These are phyloP conservation scores for Scaptomyza polygonia DNA, from an alignment of 2,888 invertebrate species.

Conservation along the genomic window DNA sequence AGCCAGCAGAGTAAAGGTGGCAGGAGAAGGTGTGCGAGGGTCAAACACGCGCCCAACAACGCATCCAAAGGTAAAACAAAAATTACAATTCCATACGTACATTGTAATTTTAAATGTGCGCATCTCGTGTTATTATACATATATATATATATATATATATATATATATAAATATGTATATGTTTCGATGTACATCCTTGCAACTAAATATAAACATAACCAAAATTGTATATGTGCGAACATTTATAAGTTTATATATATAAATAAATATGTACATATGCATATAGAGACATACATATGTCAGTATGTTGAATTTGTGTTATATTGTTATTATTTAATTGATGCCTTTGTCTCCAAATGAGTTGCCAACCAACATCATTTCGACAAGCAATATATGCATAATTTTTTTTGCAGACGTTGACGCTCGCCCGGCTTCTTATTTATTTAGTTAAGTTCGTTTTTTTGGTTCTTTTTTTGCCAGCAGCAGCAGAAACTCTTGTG, in stretches of 20 bases:
- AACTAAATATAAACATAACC: conserved; percentile 57
- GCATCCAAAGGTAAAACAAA: conserved; percentile 19
- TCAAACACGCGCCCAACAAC: conserved; percentile 32
- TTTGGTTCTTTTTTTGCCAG: conserved; percentile 26
- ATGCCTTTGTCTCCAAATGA: conserved; percentile 41
- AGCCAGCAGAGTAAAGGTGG: conserved; percentile 10
- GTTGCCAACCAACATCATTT: conserved; percentile 42
- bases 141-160: background rate
- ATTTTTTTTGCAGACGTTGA: conserved; percentile 30
- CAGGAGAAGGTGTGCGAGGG: conserved; percentile 6
- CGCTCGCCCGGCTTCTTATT: conserved; percentile 57
- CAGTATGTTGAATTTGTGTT: conserved; percentile 6
- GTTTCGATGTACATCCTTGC: conserved; percentile 53
- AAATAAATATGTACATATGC: background rate
- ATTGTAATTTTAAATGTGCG: conserved; percentile 10
- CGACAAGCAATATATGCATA: conserved; percentile 40
- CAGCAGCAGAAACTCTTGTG: conserved; percentile 44
- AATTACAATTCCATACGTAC: conserved; percentile 16
- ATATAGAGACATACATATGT: background rate
- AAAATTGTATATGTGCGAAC: no score
- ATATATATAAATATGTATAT: background rate
- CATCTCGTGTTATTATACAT: no score
- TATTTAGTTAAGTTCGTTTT: conserved; percentile 43
- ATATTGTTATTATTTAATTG: conserved; percentile 47
- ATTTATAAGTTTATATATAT: no score